phyloP scores from a whole-genome alignment of 2,113 vertebrate species.

The Anolis sagrei region DNA sequence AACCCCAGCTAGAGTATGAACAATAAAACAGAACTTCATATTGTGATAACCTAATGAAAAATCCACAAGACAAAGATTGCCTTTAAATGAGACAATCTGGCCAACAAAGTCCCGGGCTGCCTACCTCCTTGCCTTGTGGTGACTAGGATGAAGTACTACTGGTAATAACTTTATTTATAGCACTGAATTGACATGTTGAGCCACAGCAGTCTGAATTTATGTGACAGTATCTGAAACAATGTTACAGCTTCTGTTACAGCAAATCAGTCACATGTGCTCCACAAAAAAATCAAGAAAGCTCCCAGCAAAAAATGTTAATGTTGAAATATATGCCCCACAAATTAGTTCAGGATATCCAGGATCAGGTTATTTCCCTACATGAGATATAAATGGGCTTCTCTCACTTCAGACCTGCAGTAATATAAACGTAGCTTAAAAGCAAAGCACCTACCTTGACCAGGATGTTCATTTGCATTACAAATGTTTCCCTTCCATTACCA shows the following conservation, averaged over 20 bases:
- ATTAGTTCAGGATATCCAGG: neutral
- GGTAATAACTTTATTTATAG: slow-evolving; percentile 61
- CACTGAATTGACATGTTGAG: slow-evolving; percentile 36
- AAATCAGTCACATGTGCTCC: accelerated
- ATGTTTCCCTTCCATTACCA: neutral
- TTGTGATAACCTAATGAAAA: neutral
- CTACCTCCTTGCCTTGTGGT: slow-evolving; percentile 8
- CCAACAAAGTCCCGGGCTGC: slow-evolving; percentile 13
- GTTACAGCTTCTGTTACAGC: slow-evolving; percentile 11
- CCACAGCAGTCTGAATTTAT: slow-evolving; percentile 23
- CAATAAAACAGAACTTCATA: too few species aligned
- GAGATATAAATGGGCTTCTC: neutral
- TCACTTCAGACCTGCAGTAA: neutral
- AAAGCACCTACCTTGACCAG: neutral
- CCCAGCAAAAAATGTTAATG: neutral
- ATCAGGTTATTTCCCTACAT: neutral
- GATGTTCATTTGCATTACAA: slow-evolving; percentile 4
- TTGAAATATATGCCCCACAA: neutral
- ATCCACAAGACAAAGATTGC: slow-evolving; percentile 12
- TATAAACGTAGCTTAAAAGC: neutral
- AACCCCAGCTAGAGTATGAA: too few species aligned
- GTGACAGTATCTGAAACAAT: neutral
- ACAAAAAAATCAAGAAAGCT: neutral
- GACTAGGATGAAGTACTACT: slow-evolving; percentile 8
- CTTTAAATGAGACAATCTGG: slow-evolving; percentile 16